Percentiles rank a stretch among this genome's conserved stretches.
phyloP scores from a whole-genome alignment of 1,140 invertebrate genomes.

The Geopemphigus sp. region DNA sequence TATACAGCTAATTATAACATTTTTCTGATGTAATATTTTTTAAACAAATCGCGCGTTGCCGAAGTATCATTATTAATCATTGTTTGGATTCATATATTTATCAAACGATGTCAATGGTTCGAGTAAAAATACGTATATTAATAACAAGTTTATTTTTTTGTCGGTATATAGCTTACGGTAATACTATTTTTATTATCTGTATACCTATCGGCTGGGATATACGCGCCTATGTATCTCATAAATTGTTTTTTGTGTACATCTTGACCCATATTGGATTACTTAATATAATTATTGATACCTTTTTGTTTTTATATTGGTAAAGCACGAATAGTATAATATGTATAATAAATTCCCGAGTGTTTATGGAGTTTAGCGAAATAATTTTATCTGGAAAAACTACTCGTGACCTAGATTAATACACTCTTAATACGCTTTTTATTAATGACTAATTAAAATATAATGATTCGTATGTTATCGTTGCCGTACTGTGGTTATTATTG shows the following conservation, averaged over 20 bases:
- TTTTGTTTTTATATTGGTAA: slow-evolving; percentile 5
- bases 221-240: background rate
- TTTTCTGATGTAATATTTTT: slow-evolving; percentile 18
- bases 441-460: background rate
- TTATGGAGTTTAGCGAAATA: background rate
- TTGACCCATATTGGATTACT: slow-evolving; percentile 18
- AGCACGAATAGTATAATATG: background rate
- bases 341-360: background rate
- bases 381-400: background rate
- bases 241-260: slow-evolving; percentile 9
- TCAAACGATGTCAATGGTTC: background rate
- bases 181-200: background rate
- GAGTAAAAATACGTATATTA: slow-evolving; percentile 2
- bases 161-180: background rate
- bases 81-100: background rate
- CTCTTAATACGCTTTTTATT: slow-evolving; percentile 15
- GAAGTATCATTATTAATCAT: background rate
- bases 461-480: too few relatives aligned
- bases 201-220: background rate
- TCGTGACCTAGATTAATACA: slow-evolving; percentile 19
- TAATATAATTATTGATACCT: background rate
- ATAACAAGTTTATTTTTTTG: too few relatives aligned
- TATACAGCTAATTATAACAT: background rate
- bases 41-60: background rate
- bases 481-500: too few relatives aligned